Evolutionary conservation across 2,888 invertebrate species (phyloP), one percentile per base, ranked within the genome.

Genomic region (Caenorhabditis japonica): DNA sequence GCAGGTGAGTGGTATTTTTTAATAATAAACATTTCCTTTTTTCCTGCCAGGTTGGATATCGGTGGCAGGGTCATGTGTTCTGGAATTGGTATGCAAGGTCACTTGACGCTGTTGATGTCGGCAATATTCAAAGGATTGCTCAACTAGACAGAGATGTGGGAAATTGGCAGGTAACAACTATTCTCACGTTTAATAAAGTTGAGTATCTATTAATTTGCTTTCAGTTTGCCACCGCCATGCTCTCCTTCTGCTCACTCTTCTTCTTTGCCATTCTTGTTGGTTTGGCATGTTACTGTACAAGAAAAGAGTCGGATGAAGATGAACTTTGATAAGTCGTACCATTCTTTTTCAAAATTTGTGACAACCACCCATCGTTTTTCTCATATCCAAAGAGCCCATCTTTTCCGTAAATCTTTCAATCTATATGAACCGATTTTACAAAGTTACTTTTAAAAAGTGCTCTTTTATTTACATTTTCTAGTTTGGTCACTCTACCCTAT

Each of bases 241-340:
- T 88, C 13, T 82, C 87, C 8, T 88, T 84, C 72, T 85, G 83
- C 56, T 83, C 87, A 3, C 74, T 87, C 12, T 88, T 87, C 75
- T 88, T 87, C 80, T 87, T 87, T 58, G 85, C 88, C 15, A 88
- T 87, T 39, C 82, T 87, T 23, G 87, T 87, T 51, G 88, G 87
- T 8, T 59, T 87, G 41, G 87, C 87, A 7, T 87, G 87, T 61
- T 87, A 88, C 61, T 87, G 88, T 72, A 88, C 87, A 17, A 69
- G 87, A 52, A 88, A 87, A 69, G 87, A 87, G 36, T 76, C 83
- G 0, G 87, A 87, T 33, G 86, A 86, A 49, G 86, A 86, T 49
- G 86, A 86, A 34, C 55, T 81, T 17, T 82, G 58, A 79, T 27
- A 23, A 46, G 17, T 27, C 33, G 27, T 60, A 12, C 46, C 34